These are phyloP conservation scores for Sthenelais limicola DNA, from an alignment of 2,888 invertebrate genomes.

Conservation along the genomic window DNA sequence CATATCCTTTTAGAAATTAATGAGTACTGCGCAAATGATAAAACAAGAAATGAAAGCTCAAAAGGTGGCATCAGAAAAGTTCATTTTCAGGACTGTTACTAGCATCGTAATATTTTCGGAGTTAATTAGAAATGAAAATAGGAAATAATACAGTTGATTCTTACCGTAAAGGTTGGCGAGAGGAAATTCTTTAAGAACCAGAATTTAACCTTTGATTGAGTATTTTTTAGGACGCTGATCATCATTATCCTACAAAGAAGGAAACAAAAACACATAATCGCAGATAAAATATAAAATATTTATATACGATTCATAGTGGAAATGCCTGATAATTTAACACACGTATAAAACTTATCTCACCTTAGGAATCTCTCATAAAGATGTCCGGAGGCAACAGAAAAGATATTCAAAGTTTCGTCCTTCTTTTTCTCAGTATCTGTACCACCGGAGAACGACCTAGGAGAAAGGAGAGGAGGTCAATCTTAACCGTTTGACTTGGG, in stretches of 20 bases:
- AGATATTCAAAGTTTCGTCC: slow-evolving; percentile 91
- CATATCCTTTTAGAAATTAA: too few relatives aligned
- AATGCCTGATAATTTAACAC: background rate
- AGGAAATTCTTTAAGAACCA: slow-evolving; percentile 99
- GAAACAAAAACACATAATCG: background rate
- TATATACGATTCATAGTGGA: background rate
- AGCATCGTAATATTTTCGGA: too few relatives aligned
- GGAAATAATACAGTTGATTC: too few relatives aligned
- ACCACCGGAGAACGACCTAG: slow-evolving; percentile 10
- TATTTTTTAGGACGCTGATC: slow-evolving; percentile 95
- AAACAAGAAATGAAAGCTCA: too few relatives aligned
- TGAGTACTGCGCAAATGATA: too few relatives aligned
- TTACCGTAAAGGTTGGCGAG: slow-evolving; percentile 93
- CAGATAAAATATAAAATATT: background rate
- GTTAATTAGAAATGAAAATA: too few relatives aligned
- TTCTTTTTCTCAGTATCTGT: slow-evolving; percentile 67
- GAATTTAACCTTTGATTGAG: slow-evolving; percentile 95
- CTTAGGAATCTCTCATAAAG: slow-evolving; percentile 92
- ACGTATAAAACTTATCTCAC: slow-evolving; percentile 56
- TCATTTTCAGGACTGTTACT: too few relatives aligned
- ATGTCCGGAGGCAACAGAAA: slow-evolving; percentile 98
- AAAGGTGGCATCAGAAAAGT: too few relatives aligned
- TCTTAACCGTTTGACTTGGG: background rate
- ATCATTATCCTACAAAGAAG: slow-evolving; percentile 90
- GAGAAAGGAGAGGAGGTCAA: background rate